These are phyloP conservation scores for Pygmarrhopalites habei DNA, from an alignment of 1,140 invertebrate genomes.

Conservation along the genomic window DNA sequence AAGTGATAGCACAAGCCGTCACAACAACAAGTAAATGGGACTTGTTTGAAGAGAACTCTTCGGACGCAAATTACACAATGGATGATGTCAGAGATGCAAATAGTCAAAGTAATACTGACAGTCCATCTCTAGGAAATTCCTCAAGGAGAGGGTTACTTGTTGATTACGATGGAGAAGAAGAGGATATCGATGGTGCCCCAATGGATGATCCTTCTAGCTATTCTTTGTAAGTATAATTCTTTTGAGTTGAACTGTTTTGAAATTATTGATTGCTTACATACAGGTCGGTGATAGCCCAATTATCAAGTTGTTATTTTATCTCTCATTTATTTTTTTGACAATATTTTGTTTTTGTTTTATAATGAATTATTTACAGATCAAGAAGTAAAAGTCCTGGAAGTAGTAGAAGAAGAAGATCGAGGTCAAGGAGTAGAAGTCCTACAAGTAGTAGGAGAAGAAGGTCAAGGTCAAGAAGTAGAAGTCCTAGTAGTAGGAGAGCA, in stretches of 20 bases:
- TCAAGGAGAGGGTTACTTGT: slow-evolving; percentile 2
- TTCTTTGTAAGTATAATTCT: neutral
- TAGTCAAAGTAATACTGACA: neutral
- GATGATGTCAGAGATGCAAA: slow-evolving; percentile 13
- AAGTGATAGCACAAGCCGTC: slow-evolving; percentile 77
- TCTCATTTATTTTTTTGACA: neutral
- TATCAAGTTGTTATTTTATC: neutral
- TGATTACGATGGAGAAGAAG: slow-evolving; percentile 31
- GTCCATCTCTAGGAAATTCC: slow-evolving; percentile 9
- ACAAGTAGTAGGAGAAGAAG: slow-evolving; percentile 7
- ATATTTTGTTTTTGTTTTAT: neutral
- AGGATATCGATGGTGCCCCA: slow-evolving; percentile 41
- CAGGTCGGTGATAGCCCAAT: neutral
- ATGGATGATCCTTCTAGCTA: slow-evolving; percentile 33
- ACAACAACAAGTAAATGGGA: slow-evolving; percentile 80
- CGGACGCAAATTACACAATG: slow-evolving; percentile 43
- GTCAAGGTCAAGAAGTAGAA: slow-evolving; percentile 3
- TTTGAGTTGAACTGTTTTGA: neutral
- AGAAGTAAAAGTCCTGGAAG: too few species aligned
- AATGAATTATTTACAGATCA: neutral
- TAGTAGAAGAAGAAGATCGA: too few species aligned
- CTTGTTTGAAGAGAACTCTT: slow-evolving; percentile 53
- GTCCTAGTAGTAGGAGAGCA: neutral
- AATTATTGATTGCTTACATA: neutral
- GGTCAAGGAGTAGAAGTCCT: slow-evolving; percentile 30